Evolutionary conservation across 1,140 invertebrate species (phyloP).

Genomic region (Atopsyche davidsoni): DNA sequence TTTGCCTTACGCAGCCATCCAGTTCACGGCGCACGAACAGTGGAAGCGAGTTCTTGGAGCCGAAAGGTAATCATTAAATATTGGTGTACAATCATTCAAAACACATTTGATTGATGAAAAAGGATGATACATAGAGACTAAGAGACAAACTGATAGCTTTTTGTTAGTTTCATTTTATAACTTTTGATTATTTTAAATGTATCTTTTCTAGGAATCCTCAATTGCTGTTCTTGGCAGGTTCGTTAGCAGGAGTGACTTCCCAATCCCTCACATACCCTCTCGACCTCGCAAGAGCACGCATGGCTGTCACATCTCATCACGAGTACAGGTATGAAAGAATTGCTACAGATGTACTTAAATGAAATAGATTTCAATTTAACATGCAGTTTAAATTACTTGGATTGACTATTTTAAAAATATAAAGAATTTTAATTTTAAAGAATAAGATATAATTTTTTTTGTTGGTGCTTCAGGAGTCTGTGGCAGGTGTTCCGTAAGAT

Average conservation of each 20-base stretch:
- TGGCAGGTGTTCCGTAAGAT: conserved; percentile 78
- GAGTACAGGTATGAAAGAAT: conserved; percentile 39
- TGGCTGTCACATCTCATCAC: conserved; percentile 83
- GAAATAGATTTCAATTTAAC: no score
- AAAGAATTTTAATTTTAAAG: not conserved
- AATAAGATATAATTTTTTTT: no score
- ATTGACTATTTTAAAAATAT: conserved; percentile 13
- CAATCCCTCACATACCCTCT: conserved; percentile 92
- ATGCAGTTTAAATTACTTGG: no score
- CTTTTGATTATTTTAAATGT: no score
- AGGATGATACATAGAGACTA: no score
- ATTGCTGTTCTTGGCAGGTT: conserved; percentile 78
- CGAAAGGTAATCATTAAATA: no score
- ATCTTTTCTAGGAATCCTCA: conserved; percentile 30
- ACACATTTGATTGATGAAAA: no score
- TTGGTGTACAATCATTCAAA: no score
- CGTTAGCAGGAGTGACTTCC: conserved; percentile 89
- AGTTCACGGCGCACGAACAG: conserved; percentile 96
- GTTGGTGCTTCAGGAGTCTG: conserved; percentile 42
- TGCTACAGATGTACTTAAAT: not conserved
- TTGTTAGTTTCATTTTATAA: no score
- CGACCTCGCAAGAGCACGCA: conserved; percentile 92
- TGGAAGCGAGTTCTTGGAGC: conserved; percentile 79
- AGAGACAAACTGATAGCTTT: no score
- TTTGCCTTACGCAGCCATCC: conserved; percentile 93